Evolutionary conservation across 2,888 invertebrate genomes (phyloP).

Genomic region (Orgyia antiqua): DNA sequence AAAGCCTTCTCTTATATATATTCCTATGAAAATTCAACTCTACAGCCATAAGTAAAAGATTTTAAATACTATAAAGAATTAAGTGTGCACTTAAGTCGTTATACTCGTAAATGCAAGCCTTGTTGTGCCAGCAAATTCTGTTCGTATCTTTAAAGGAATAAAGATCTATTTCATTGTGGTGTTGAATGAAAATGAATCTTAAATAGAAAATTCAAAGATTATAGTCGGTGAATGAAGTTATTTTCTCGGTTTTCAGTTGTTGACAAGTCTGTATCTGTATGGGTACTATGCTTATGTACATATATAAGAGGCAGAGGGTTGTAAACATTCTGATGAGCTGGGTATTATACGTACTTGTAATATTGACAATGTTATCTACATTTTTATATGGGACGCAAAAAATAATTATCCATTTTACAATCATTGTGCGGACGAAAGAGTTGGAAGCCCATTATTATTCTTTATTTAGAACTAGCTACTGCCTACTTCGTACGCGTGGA

Average conservation of each 20-base stretch:
- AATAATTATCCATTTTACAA: too few species aligned
- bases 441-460: too few species aligned
- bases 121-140: conserved; percentile 74
- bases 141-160: conserved; percentile 71
- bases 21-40: conserved; percentile 21
- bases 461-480: too few species aligned
- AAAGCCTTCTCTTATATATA: conserved; percentile 37
- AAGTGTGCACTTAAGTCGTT: conserved; percentile 18
- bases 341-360: not conserved
- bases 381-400: too few species aligned
- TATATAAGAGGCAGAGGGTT: conserved; percentile 33
- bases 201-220: conserved; percentile 49
- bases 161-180: conserved; percentile 68
- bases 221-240: conserved; percentile 36
- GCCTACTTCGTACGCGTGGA: too few species aligned
- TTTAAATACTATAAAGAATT: conserved; percentile 6
- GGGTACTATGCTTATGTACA: conserved; percentile 27
- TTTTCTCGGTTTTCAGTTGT: conserved; percentile 46
- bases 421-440: too few species aligned
- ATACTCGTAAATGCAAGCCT: conserved; percentile 23
- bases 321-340: conserved; percentile 45
- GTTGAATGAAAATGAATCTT: conserved; percentile 66
- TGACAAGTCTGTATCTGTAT: conserved; percentile 37
- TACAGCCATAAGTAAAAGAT: conserved; percentile 3
- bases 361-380: not conserved